Conservation (phyloP, 2,888 invertebrate genomes). For the Leptinotarsa peninsularis region DNA sequence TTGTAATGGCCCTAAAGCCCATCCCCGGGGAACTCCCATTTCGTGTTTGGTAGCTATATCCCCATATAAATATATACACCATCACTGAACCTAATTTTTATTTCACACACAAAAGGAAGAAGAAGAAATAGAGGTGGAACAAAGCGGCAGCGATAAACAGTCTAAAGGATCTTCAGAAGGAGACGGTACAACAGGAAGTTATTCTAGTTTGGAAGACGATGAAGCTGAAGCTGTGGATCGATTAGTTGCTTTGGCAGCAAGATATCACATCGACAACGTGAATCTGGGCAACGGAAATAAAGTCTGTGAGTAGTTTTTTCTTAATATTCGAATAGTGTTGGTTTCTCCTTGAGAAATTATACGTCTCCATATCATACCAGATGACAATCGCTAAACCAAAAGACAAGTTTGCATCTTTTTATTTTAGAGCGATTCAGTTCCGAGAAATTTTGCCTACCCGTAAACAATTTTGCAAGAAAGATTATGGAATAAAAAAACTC, state of each 20-base stretch:
- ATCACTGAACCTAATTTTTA: not conserved
- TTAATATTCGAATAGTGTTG: constrained; percentile 30
- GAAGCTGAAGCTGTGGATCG: constrained; percentile 66
- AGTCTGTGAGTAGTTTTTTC: constrained; percentile 59
- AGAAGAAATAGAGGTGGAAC: constrained; percentile 56
- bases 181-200: constrained; percentile 69
- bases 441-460: too few species aligned
- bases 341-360: too few species aligned
- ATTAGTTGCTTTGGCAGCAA: constrained; percentile 62
- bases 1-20: too few species aligned
- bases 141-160: constrained; percentile 58
- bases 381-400: too few species aligned
- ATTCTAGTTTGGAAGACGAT: constrained; percentile 70
- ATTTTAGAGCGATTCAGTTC: too few species aligned
- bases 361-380: too few species aligned
- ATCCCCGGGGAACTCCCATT: too few species aligned
- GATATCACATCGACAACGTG: constrained; percentile 64
- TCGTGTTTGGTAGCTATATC: too few species aligned
- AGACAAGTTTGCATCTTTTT: too few species aligned
- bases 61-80: too few species aligned
- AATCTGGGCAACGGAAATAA: constrained; percentile 66
- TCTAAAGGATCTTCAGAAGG: constrained; percentile 66
- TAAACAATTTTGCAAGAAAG: too few species aligned
- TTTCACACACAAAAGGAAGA: constrained; percentile 52
- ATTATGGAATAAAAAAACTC: too few species aligned